These are phyloP conservation scores for Actenoides hombroni DNA, from an alignment of 2,113 vertebrate genomes.

Conservation along the genomic window DNA sequence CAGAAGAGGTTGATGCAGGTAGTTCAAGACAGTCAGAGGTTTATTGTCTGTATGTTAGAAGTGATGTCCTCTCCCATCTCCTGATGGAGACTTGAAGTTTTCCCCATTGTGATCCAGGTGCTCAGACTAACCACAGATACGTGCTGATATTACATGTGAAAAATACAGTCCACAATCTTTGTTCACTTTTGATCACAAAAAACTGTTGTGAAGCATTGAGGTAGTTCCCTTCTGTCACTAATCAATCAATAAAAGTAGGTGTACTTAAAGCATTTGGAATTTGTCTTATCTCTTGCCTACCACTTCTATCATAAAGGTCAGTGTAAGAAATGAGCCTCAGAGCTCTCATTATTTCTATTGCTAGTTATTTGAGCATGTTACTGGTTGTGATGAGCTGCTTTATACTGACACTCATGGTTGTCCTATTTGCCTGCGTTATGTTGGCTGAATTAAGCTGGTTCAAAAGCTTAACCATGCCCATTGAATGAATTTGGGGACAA, in stretches of 20 bases:
- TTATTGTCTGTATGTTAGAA: neutral
- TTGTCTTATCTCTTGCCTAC: neutral
- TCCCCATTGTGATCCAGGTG: neutral
- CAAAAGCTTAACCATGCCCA: neutral
- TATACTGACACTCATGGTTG: neutral
- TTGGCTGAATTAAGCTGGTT: neutral
- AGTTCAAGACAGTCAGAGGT: neutral
- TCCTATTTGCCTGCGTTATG: neutral
- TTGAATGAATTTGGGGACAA: neutral
- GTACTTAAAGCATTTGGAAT: neutral
- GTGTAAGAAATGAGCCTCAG: neutral
- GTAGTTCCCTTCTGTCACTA: neutral
- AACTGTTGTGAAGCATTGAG: neutral
- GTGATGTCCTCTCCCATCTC: neutral
- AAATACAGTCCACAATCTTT: neutral
- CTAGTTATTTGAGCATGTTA: neutral
- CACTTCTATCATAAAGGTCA: neutral
- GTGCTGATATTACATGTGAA: neutral
- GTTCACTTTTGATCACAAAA: neutral
- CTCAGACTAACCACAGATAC: neutral
- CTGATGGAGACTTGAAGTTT: neutral
- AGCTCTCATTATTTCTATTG: neutral
- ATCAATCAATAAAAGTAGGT: neutral
- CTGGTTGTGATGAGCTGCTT: neutral
- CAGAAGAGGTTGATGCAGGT: neutral